Percentiles rank a stretch among this genome's conserved stretches.
phyloP scores from a whole-genome alignment of 2,888 invertebrate genomes.

The Drosophila dives region DNA sequence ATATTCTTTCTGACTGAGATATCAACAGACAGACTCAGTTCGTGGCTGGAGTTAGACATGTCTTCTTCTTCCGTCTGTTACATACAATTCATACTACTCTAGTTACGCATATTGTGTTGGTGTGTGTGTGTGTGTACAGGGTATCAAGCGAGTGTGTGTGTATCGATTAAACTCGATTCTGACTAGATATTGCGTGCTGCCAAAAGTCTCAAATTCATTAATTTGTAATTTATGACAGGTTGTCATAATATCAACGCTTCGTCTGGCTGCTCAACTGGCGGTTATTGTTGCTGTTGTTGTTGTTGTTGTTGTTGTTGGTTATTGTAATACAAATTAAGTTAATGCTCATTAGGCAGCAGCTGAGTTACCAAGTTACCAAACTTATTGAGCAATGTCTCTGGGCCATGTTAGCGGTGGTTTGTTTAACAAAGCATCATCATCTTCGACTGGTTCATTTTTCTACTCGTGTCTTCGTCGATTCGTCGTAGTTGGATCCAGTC shows the following conservation, averaged over 20 bases:
- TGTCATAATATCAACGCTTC: constrained; percentile 76
- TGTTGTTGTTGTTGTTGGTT: constrained; percentile 27
- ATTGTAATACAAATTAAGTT: constrained; percentile 57
- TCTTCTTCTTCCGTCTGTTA: not conserved
- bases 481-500: constrained; percentile 32
- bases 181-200: constrained; percentile 31
- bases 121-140: not conserved
- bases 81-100: not conserved
- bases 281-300: not conserved
- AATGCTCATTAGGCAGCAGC: constrained; percentile 69
- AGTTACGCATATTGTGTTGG: not conserved
- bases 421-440: constrained; percentile 57
- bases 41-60: not conserved
- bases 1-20: not conserved
- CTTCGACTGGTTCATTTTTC: constrained; percentile 23
- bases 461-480: constrained; percentile 12
- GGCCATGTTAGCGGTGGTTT: constrained; percentile 76
- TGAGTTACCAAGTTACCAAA: constrained; percentile 74
- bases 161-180: constrained; percentile 5
- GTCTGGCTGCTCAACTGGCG: constrained; percentile 8
- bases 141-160: not conserved
- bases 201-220: constrained; percentile 62
- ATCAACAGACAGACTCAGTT: not conserved
- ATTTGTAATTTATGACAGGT: constrained; percentile 82
- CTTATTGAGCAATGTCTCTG: constrained; percentile 71